Percentiles rank a stretch among this genome's conserved stretches.
phyloP scores from a whole-genome alignment of 2,113 vertebrate species.

The Rhizomys pruinosus region DNA sequence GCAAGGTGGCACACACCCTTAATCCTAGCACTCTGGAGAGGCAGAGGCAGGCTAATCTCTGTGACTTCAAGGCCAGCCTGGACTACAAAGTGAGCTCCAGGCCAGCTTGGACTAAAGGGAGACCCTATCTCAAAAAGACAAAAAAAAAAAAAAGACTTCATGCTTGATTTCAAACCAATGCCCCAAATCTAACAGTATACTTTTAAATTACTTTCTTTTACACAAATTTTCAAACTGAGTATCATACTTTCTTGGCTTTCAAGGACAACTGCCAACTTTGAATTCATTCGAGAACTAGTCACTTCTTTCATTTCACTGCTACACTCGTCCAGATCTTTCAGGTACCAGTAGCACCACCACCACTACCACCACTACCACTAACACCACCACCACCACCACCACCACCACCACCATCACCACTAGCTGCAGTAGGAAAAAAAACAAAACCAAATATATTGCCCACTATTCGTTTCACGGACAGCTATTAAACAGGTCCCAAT shows the following conservation, averaged over 20 bases:
- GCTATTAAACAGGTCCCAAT: slow-evolving; percentile 42
- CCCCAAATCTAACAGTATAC: neutral
- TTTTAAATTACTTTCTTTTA: slow-evolving; percentile 38
- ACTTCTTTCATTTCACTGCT: slow-evolving; percentile 54
- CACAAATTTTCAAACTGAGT: slow-evolving; percentile 27
- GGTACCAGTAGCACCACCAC: neutral
- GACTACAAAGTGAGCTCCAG: too few species aligned
- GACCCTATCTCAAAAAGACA: too few species aligned
- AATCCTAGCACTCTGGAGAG: too few species aligned
- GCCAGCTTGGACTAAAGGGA: too few species aligned
- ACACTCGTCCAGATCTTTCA: slow-evolving; percentile 45
- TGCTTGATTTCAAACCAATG: slow-evolving; percentile 13
- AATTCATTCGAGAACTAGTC: slow-evolving; percentile 18
- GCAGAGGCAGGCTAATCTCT: too few species aligned
- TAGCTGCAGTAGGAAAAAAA: slow-evolving; percentile 46
- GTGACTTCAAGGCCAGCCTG: too few species aligned
- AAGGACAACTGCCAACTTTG: slow-evolving; percentile 58
- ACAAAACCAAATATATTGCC: slow-evolving; percentile 62
- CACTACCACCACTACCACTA: too few species aligned
- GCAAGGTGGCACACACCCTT: too few species aligned
- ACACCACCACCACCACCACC: too few species aligned
- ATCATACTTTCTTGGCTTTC: slow-evolving; percentile 26
- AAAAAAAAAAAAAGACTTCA: too few species aligned
- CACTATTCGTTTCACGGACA: slow-evolving; percentile 51
- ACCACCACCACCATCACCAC: neutral